Evolutionary conservation across 1,140 invertebrate species (phyloP), one percentile per base, ranked within the genome.

Genomic region (Cyclargus thomasi): DNA sequence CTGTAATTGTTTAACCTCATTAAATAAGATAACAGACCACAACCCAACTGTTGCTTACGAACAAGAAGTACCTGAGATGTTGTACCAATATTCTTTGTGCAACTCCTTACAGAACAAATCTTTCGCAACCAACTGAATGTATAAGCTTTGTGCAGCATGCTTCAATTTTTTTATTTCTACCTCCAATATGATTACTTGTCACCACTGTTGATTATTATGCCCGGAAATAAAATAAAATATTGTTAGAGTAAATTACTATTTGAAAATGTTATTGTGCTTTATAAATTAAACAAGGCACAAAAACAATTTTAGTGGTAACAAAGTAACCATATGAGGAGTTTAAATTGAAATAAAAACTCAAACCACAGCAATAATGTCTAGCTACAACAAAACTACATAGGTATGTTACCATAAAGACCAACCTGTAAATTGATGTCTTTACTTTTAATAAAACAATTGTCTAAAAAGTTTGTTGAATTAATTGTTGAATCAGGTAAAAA

Each of bases 261-360:
- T n/a, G n/a, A n/a, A n/a, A n/a, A n/a, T n/a, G n/a, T n/a, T n/a
- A n/a, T n/a, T n/a, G n/a, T n/a, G n/a, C n/a, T n/a, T n/a, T n/a
- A n/a, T n/a, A n/a, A n/a, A n/a, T n/a, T n/a, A n/a, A 6, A 39
- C 11, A 63, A 18, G 57, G 22, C 1, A 55, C 53, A 57, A 35
- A 18, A 57, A 57, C 35, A 29, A 66, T 17, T 29, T 8, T 62
- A 74, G 74, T 81, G 77, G 80, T 78, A 81, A 86, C 79, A 70
- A 83, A 77, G 79, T 55, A 80, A 83, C 80, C 85, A 90, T 88
- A 88, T 86, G 81, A 76, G 80, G 79, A 85, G 79, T 64, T 83
- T 21, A 20, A 59, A 18, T 59, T 11, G 20, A 20, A 55, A n/a
- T 70, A 68, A 22, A 55, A 64, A 47, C 21, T 53, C 14, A 35